Percentiles rank a stretch among this genome's conserved stretches.
Conservation (phyloP, 2,888 invertebrate genomes). For the Conchocele bisecta region DNA sequence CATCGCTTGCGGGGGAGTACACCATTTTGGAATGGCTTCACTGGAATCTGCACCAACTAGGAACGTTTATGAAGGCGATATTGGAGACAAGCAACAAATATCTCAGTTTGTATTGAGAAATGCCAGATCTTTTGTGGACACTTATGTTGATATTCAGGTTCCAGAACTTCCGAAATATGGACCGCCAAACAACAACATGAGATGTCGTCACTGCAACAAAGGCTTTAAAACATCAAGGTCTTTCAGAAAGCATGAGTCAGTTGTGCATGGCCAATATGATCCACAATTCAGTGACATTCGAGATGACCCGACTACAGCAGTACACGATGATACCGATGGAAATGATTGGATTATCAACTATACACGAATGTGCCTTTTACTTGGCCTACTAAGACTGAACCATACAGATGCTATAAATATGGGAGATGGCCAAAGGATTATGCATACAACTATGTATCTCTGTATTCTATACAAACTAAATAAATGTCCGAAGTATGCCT, state of each 20-base stretch:
- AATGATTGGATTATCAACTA: constrained; percentile 23
- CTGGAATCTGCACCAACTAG: background rate
- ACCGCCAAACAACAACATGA: constrained; percentile 10
- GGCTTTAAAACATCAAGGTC: constrained; percentile 16
- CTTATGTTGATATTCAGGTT: background rate
- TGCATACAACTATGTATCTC: constrained; percentile 28
- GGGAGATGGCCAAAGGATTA: constrained; percentile 41
- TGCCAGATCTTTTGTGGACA: background rate
- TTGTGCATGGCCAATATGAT: constrained; percentile 13
- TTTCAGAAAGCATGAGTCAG: constrained; percentile 30
- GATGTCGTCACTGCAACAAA: constrained; percentile 29
- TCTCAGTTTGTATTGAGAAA: background rate
- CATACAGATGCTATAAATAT: constrained; percentile 43
- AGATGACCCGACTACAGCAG: too few relatives aligned
- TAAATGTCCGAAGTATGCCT: constrained; percentile 50
- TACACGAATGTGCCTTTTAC: constrained; percentile 1
- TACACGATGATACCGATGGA: background rate
- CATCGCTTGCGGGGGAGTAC: constrained; percentile 23
- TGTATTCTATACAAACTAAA: constrained; percentile 22
- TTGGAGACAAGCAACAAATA: constrained; percentile 25
- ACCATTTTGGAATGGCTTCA: constrained; percentile 30
- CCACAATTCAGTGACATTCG: constrained; percentile 1
- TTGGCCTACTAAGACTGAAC: constrained; percentile 32
- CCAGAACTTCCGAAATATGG: constrained; percentile 21
- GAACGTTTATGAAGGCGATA: constrained; percentile 16